Conservation (phyloP, 2,797 vertebrate species). For the Hephaestus fuliginosus region DNA sequence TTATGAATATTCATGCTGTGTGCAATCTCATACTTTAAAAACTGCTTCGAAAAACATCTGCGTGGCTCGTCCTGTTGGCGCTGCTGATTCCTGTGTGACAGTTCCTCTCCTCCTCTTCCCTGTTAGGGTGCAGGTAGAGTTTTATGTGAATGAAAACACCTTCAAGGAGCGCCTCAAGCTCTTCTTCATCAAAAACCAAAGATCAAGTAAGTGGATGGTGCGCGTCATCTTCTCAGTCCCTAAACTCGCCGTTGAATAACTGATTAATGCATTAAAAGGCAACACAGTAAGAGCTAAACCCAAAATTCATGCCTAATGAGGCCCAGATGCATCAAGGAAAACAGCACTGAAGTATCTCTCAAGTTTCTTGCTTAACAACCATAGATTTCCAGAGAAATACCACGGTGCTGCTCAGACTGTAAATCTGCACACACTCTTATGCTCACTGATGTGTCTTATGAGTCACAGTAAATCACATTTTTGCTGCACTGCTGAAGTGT, state of each 20-base stretch:
- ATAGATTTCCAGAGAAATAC: not conserved
- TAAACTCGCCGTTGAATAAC: not conserved
- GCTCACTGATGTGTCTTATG: not conserved
- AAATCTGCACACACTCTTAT: not conserved
- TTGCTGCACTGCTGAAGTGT: not conserved
- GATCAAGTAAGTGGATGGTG: constrained; percentile 90
- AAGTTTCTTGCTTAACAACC: not conserved
- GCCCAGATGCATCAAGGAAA: not conserved
- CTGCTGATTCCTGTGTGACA: constrained; percentile 17
- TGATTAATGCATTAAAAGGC: constrained; percentile 1
- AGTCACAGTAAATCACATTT: not conserved
- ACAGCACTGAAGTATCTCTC: not conserved
- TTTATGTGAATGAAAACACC: constrained; percentile 98
- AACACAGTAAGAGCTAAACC: not conserved
- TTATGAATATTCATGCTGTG: constrained; percentile 44
- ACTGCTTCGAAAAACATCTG: not conserved
- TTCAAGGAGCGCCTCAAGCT: constrained; percentile 97
- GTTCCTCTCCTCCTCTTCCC: constrained; percentile 22
- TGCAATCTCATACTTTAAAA: constrained; percentile 11
- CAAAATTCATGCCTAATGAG: not conserved
- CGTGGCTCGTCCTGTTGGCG: not conserved
- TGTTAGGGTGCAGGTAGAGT: constrained; percentile 95
- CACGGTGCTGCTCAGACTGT: not conserved
- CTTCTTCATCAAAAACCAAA: constrained; percentile 99
- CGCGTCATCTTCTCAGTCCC: not conserved